A percentile compares a stretch with the other conserved stretches of the same genome.
Evolutionary conservation across 1,140 invertebrate species (phyloP).

Genomic region (Aphis gossypii): DNA sequence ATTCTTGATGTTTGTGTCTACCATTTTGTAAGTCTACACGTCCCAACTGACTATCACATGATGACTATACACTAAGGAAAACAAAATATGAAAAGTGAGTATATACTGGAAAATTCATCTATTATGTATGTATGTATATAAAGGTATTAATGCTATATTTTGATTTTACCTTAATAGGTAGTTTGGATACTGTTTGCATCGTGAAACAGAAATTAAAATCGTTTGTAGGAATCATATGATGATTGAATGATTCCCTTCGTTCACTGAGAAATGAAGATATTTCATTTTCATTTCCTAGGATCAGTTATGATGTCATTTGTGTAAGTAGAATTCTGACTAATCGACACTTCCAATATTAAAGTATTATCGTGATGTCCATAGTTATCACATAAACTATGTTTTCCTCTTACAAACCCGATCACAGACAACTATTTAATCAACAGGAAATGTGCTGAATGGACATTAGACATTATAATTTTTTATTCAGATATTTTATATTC

Average conservation of each 20-base stretch:
- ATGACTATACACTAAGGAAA: neutral
- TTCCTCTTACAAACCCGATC: neutral
- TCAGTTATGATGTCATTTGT: neutral
- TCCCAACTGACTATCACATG: neutral
- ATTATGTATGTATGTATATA: neutral
- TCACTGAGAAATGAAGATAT: neutral
- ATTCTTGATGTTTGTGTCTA: neutral
- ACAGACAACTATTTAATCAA: neutral
- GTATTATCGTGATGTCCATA: neutral
- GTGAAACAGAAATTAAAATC: neutral
- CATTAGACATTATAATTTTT: neutral
- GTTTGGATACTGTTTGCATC: neutral
- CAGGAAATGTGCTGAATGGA: neutral
- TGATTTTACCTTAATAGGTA: slow-evolving; percentile 2
- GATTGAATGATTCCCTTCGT: neutral
- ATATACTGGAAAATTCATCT: neutral
- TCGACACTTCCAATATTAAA: neutral
- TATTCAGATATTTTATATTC: neutral
- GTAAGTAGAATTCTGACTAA: neutral
- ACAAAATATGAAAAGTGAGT: neutral
- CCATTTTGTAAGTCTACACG: neutral
- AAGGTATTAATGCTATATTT: neutral
- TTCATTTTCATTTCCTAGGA: neutral
- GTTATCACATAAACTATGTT: neutral
- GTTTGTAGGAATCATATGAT: neutral